Evolutionary conservation across 2,113 vertebrate species (phyloP).

Genomic region (Tachuris rubrigastra): DNA sequence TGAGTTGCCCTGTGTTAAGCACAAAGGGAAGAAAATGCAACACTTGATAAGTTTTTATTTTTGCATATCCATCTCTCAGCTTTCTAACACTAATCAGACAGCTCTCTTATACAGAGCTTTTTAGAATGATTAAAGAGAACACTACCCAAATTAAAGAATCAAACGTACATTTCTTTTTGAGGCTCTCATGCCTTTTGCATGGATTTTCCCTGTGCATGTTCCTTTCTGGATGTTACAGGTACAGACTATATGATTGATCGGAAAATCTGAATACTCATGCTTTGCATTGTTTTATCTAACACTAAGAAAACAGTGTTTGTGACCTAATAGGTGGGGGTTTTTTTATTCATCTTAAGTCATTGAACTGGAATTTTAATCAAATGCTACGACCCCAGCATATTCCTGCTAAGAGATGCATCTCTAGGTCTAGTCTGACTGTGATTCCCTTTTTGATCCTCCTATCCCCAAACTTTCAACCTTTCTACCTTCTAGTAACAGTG

Average conservation of each 20-base stretch:
- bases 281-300: not conserved
- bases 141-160: not conserved
- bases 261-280: not conserved
- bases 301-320: not conserved
- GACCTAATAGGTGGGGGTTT: fast-evolving
- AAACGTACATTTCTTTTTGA: fast-evolving
- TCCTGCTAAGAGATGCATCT: not conserved
- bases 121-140: not conserved
- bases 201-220: not conserved
- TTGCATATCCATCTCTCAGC: not conserved
- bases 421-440: not conserved
- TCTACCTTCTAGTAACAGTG: not conserved
- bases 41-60: not conserved
- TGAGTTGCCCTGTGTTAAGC: not conserved
- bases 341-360: not conserved
- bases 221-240: not conserved
- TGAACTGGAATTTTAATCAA: not conserved
- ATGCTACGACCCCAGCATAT: not conserved
- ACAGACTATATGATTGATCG: not conserved
- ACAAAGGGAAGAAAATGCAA: not conserved
- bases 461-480: not conserved
- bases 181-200: not conserved
- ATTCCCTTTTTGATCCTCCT: not conserved
- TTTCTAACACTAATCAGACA: not conserved
- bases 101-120: not conserved